phyloP scores from a whole-genome alignment of 1,140 invertebrate genomes.

The Portunus trituberculatus region DNA sequence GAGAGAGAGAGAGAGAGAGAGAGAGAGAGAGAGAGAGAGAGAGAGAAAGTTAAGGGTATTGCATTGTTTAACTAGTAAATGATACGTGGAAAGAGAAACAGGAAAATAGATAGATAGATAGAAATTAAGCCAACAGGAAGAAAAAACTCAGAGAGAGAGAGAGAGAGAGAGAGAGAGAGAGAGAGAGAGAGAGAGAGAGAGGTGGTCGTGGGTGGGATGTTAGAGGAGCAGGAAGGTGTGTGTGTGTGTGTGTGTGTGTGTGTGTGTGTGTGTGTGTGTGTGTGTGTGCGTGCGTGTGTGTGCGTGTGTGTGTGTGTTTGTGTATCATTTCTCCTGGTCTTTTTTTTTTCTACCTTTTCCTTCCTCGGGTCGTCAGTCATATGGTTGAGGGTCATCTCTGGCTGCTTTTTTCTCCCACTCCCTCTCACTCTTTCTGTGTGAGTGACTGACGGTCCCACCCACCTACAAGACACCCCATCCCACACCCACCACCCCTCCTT shows the following conservation, averaged over 20 bases:
- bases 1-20: too few relatives aligned
- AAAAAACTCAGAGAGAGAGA: neutral
- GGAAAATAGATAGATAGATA: neutral
- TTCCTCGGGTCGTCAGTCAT: neutral
- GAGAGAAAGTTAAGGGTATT: neutral
- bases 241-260: too few relatives aligned
- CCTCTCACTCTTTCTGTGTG: neutral
- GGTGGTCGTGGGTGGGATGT: neutral
- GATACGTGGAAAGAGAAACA: neutral
- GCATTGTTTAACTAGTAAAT: neutral
- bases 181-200: constrained; percentile 44
- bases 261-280: neutral
- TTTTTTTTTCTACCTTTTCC: neutral
- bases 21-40: constrained; percentile 4
- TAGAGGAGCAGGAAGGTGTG: neutral
- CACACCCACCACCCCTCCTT: neutral
- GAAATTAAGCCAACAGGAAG: neutral
- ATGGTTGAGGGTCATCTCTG: neutral
- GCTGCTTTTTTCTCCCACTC: neutral
- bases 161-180: constrained; percentile 31
- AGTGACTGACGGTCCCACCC: neutral
- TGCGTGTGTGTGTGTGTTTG: too few relatives aligned
- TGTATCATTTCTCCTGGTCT: neutral
- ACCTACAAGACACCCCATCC: neutral
- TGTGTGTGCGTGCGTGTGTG: neutral